Percentiles rank a stretch among this genome's conserved stretches.
Conservation (phyloP, 2,113 vertebrate species). For the Strigops habroptila region DNA sequence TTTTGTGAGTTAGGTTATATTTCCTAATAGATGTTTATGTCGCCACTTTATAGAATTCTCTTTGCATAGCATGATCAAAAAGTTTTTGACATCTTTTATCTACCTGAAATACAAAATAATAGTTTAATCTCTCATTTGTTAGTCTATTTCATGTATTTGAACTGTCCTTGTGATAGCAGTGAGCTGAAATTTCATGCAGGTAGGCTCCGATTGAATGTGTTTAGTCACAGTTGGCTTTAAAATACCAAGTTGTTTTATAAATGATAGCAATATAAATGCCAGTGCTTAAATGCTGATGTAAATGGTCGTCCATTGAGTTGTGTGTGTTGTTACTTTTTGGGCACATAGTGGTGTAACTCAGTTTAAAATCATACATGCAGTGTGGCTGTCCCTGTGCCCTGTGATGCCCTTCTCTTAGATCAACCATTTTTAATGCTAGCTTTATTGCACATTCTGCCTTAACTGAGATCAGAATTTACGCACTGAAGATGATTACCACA, state of each 20-base stretch:
- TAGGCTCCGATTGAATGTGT: neutral
- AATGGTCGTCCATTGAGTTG: neutral
- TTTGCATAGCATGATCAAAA: neutral
- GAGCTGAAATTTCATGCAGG: neutral
- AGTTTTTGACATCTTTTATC: neutral
- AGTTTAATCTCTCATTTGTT: neutral
- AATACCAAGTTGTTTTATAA: neutral
- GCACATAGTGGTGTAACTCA: neutral
- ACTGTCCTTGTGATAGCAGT: neutral
- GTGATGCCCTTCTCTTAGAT: neutral
- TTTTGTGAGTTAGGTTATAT: neutral
- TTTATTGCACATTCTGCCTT: neutral
- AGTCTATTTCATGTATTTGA: neutral
- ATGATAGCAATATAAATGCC: neutral
- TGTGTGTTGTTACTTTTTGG: fast-evolving
- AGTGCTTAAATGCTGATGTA: neutral
- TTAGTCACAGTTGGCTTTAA: neutral
- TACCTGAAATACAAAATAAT: neutral
- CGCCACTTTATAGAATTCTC: neutral
- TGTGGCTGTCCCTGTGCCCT: neutral
- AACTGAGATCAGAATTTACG: neutral
- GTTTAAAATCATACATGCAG: neutral
- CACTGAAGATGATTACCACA: neutral
- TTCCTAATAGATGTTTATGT: neutral
- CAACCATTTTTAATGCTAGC: neutral